Evolutionary conservation across 2,888 invertebrate genomes (phyloP).

Genomic region (Dendrolimus houi): DNA sequence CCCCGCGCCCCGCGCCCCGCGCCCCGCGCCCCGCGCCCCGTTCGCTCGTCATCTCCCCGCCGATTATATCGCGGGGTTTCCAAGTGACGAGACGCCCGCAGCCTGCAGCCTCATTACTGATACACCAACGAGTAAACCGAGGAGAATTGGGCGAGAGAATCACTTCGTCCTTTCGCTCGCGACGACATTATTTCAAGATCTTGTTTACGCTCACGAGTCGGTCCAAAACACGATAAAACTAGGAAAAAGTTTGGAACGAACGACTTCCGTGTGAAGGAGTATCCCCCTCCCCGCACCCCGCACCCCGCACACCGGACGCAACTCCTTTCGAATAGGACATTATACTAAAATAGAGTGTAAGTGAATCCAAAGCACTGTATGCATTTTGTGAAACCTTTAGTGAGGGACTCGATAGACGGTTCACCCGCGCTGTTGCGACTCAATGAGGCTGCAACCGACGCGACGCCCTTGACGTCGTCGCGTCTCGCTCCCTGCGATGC

Average conservation of each 20-base stretch:
- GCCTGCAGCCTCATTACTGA: not conserved
- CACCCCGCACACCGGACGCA: not conserved
- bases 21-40: no score
- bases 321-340: not conserved
- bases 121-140: not conserved
- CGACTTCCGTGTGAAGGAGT: not conserved
- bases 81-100: not conserved
- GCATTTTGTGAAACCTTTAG: not conserved
- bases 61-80: not conserved
- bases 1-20: no score
- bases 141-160: not conserved
- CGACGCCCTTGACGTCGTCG: no score
- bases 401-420: not conserved
- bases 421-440: no score
- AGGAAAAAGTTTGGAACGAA: not conserved
- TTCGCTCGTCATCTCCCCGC: not conserved
- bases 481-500: no score
- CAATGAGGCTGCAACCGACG: not conserved
- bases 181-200: not conserved
- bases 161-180: not conserved
- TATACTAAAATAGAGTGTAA: not conserved
- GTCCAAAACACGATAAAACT: not conserved
- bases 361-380: not conserved
- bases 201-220: not conserved
- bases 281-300: not conserved